Base-by-base conservation (phyloP, 2,888 invertebrate genomes). In the Chloroclysta siterata region DNA sequence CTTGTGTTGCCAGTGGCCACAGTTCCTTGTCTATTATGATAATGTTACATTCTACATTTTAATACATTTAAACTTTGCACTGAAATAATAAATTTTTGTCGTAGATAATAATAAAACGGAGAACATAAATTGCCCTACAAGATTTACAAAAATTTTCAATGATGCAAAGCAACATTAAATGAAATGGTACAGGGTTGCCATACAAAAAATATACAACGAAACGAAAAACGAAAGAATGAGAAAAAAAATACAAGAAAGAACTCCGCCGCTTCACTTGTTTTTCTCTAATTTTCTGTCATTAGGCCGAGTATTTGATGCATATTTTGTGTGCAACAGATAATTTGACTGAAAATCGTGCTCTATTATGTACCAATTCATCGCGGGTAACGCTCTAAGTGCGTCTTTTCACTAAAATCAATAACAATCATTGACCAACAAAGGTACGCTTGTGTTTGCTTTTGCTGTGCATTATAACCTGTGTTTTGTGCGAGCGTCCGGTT, bases 391-490 rank as follows among this genome's bases (percentile, higher is more conserved):
- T 87, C 81, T 82, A 83, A 87, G 90, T 92, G 88, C 84, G 85
- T 88, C 82, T 88, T 87, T 84, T 84, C 85, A 88, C 87, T 93
- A 93, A 93, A 93, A 93, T 93, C 93, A 88, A 93, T 93, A 93
- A 87, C 87, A 91, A 90, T 89, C 91, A 86, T 86, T 88, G 88
- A 88, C 88, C 88, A 93, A 93, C 93, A 93, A 93, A 93, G 93
- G 93, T 93, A 93, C 92, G 93, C 93, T 93, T 89, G 86, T 93
- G 91, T 92, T 91, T 90, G 91, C 89, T 87, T 89, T 89, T 83
- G 80, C 82, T 80, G 78, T 82, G 84, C 84, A 79, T 70, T 89
- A 89, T 92, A 93, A 93, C 93, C 93, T 93, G 90, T 92, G 91
- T 90, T 89, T 90, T 86, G 87, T 87, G 85, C 86, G 88, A 82